phyloP scores from a whole-genome alignment of 2,797 vertebrate genomes.

The Hyperoplus immaculatus region DNA sequence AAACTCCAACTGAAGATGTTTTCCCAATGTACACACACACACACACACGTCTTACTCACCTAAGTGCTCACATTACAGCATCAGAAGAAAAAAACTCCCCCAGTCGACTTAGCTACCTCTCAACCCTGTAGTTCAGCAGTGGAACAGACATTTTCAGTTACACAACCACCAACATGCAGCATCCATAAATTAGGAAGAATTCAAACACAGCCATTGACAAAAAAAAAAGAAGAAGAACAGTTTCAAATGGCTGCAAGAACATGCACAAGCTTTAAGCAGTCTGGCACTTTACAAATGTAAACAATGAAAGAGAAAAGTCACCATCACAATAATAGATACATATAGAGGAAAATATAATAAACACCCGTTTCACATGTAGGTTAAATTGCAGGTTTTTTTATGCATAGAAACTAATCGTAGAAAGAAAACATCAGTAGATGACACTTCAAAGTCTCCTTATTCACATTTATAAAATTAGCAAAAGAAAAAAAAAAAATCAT shows the following conservation, averaged over 20 bases:
- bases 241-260: conserved; percentile 70
- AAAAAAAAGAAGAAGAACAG: conserved; percentile 12
- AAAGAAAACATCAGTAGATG: conserved; percentile 57
- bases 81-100: conserved; percentile 40
- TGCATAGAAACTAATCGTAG: conserved; percentile 81
- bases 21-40: conserved; percentile 34
- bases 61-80: conserved; percentile 71
- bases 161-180: conserved; percentile 73
- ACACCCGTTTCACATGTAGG: conserved; percentile 80
- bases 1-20: conserved; percentile 36
- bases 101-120: conserved; percentile 52
- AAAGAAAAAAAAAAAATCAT: conserved; percentile 30
- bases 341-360: conserved; percentile 53
- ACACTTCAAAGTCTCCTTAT: conserved; percentile 68
- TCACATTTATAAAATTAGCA: conserved; percentile 71
- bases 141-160: conserved; percentile 55
- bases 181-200: conserved; percentile 78
- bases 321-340: conserved; percentile 69
- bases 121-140: conserved; percentile 67
- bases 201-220: conserved; percentile 49
- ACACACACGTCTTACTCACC: conserved; percentile 28
- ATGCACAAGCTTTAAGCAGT: conserved; percentile 77
- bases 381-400: conserved; percentile 69
- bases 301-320: conserved; percentile 72
- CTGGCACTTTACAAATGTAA: conserved; percentile 75